Evolutionary conservation across 2,113 vertebrate genomes (phyloP).

Genomic region (Scalopus aquaticus): DNA sequence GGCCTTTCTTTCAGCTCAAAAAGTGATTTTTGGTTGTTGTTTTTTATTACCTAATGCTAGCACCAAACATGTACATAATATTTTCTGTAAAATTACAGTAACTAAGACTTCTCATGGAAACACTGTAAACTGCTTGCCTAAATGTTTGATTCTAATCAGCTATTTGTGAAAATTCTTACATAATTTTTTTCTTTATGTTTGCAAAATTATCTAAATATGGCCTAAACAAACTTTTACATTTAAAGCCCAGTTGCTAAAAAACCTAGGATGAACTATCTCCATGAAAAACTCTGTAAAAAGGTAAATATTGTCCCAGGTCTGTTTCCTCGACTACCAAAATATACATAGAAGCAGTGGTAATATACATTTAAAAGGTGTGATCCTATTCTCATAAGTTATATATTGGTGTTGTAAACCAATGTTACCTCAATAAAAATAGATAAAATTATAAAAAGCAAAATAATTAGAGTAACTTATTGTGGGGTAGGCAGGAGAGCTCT

Average conservation of each 20-base stretch:
- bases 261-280: conserved; percentile 5
- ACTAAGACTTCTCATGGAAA: background rate
- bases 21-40: background rate
- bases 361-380: too few relatives aligned
- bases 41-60: background rate
- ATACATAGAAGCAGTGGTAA: too few relatives aligned
- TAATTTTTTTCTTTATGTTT: background rate
- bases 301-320: background rate
- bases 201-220: background rate
- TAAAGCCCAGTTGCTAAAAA: background rate
- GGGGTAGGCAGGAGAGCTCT: too few relatives aligned
- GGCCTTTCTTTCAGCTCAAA: background rate
- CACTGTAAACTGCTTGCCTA: background rate
- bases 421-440: too few relatives aligned
- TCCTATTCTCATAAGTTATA: too few relatives aligned
- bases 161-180: background rate
- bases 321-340: background rate
- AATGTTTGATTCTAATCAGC: background rate
- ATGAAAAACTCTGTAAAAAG: background rate
- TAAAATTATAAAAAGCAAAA: too few relatives aligned
- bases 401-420: too few relatives aligned
- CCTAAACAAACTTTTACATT: conserved; percentile 4
- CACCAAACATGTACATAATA: background rate
- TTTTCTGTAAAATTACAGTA: background rate
- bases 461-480: too few relatives aligned